Evolutionary conservation across 2,797 vertebrate genomes (phyloP).

Genomic region (Tauraco hartlaubi): DNA sequence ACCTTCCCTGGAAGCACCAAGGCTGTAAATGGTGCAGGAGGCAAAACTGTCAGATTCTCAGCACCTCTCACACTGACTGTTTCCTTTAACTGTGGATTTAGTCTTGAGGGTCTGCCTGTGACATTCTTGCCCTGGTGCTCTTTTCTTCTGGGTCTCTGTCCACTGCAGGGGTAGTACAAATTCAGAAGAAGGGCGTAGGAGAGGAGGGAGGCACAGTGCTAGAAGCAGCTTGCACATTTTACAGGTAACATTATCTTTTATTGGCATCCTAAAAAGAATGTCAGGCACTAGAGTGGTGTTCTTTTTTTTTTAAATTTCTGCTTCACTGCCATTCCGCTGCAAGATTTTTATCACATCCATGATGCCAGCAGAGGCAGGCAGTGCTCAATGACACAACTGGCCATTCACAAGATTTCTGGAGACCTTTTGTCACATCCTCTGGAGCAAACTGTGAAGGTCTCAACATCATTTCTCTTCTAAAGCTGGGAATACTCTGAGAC

Average conservation of each 20-base stretch:
- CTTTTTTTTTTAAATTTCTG: conserved; percentile 4
- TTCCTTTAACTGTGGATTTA: not conserved
- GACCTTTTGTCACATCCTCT: conserved; percentile 41
- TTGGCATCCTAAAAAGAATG: conserved; percentile 85
- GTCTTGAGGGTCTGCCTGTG: not conserved
- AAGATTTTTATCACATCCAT: conserved; percentile 58
- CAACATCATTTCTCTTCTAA: not conserved
- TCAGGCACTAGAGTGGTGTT: conserved; percentile 73
- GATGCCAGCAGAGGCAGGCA: not conserved
- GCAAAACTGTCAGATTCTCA: not conserved
- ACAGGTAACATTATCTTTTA: conserved; percentile 86
- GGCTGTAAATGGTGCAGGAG: not conserved
- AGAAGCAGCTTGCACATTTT: conserved; percentile 81
- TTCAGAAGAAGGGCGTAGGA: not conserved
- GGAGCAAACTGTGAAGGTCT: conserved; percentile 20
- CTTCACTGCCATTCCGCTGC: conserved; percentile 59
- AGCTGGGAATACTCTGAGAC: not conserved
- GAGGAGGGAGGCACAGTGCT: conserved; percentile 14
- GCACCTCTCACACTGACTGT: not conserved
- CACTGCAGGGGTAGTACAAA: not conserved
- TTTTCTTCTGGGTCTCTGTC: not conserved
- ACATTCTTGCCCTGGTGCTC: not conserved
- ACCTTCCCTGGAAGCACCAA: not conserved
- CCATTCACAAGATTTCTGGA: not conserved
- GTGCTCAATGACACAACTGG: not conserved